Evolutionary conservation across 2,888 invertebrate genomes (phyloP).

Genomic region (Mimachlamys varia): DNA sequence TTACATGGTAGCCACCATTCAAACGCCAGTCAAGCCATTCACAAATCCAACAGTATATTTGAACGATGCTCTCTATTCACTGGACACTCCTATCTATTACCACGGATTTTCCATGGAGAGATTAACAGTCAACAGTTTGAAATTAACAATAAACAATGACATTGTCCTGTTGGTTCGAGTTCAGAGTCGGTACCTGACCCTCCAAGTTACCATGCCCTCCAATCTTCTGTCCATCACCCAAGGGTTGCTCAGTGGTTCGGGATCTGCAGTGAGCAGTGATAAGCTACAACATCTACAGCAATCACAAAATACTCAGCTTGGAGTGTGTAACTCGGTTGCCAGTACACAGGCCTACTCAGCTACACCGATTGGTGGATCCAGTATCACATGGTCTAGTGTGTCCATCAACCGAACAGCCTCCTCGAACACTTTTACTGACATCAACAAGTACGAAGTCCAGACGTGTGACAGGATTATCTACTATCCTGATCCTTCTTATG

Average conservation of each 20-base stretch:
- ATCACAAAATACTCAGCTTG: constrained; percentile 45
- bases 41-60: constrained; percentile 59
- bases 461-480: constrained; percentile 61
- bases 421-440: constrained; percentile 48
- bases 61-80: constrained; percentile 46
- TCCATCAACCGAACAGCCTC: constrained; percentile 49
- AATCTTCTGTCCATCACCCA: constrained; percentile 49
- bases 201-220: constrained; percentile 49
- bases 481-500: constrained; percentile 55
- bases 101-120: constrained; percentile 60
- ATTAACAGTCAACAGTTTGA: constrained; percentile 53
- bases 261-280: constrained; percentile 34
- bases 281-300: constrained; percentile 55
- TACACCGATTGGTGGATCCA: constrained; percentile 42
- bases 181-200: constrained; percentile 59
- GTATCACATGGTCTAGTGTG: constrained; percentile 48
- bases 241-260: constrained; percentile 64
- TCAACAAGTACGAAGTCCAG: constrained; percentile 53
- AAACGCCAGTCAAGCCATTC: constrained; percentile 49
- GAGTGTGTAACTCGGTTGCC: constrained; percentile 54
- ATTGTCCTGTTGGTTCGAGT: constrained; percentile 54
- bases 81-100: constrained; percentile 63
- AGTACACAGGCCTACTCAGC: constrained; percentile 43
- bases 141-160: constrained; percentile 52
- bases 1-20: constrained; percentile 61